Base-by-base conservation (phyloP, 2,888 invertebrate genomes). In the Pseudococcus longispinus region DNA sequence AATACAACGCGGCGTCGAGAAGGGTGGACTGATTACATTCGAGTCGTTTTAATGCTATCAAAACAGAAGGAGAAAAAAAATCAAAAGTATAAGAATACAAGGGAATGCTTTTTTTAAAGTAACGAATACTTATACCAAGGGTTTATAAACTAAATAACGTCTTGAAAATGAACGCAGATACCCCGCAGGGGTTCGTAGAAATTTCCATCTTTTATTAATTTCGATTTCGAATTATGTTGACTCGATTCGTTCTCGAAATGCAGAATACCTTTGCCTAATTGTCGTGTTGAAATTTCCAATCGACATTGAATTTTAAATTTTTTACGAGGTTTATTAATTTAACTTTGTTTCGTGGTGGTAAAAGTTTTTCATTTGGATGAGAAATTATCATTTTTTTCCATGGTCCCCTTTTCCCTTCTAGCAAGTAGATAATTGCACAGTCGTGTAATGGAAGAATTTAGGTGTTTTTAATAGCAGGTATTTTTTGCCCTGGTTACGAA, bases 11-110 rank as follows among this genome's bases (percentile, higher is more conserved):
- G n/a, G 8, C 29, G 6, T 29, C 70, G 8, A 70, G 70, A 70
- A 29, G 70, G 70, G 26, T 70, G 18, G 70, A 70, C 70, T 70
- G 70, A 70, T 70, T 70, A 70, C 70, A 70, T 70, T 70, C 70
- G 9, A 70, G 70, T 70, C 70, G 29, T 70, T 70, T 70, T 70
- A 70, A 70, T 70, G 29, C 70, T 70, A 70, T 70, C 70, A 70
- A 70, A 70, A 70, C 70, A 70, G 70, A 29, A 26, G 29, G 29
- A 65, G 37, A 70, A 70, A 70, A 70, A 70, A 29, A 29, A 26
- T 29, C 26, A 70, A 15, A 70, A 29, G 70, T 70, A 70, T 18
- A 18, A 70, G 70, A 70, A 70, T 70, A 18, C 70, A 5, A 70
- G 29, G 5, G 70, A 70, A 70, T 70, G 18, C 70, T 70, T 70